Conservation (phyloP, 2,888 invertebrate species). For the Synergus umbraculus region DNA sequence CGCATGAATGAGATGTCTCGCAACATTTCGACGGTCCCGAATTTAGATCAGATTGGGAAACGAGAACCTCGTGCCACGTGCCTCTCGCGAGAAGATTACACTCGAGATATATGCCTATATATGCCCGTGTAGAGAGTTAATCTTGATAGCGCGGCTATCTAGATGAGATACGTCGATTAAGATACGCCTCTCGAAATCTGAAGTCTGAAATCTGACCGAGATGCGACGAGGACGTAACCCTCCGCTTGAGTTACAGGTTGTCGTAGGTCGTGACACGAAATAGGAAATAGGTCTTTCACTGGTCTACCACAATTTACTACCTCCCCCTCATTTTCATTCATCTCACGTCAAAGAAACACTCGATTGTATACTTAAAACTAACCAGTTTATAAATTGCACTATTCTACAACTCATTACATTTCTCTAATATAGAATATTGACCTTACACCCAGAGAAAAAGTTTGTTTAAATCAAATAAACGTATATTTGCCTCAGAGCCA, state of each 20-base stretch:
- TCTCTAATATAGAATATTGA: too few species aligned
- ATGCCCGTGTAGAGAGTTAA: conserved; percentile 64
- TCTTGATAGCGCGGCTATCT: conserved; percentile 74
- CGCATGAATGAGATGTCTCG: conserved; percentile 33
- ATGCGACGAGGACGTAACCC: conserved; percentile 59
- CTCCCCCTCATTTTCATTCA: conserved; percentile 19
- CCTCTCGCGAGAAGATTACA: conserved; percentile 66
- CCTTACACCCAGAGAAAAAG: too few species aligned
- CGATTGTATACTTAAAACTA: background rate
- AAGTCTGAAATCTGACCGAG: conserved; percentile 71
- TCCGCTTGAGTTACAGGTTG: conserved; percentile 64
- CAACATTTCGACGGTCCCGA: conserved; percentile 64
- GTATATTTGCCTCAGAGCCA: too few species aligned
- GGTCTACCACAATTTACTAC: conserved; percentile 19
- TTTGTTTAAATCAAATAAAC: too few species aligned
- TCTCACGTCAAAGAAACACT: background rate
- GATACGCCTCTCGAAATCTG: conserved; percentile 73
- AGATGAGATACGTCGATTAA: conserved; percentile 76
- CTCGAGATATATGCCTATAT: conserved; percentile 59
- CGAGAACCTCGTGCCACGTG: conserved; percentile 63
- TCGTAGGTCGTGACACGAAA: conserved; percentile 67
- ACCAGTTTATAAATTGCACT: background rate
- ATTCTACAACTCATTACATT: too few species aligned
- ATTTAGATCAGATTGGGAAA: conserved; percentile 71
- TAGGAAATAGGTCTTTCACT: conserved; percentile 43